Percentiles rank a stretch among this genome's conserved stretches.
Conservation (phyloP, 2,113 vertebrate species). For the Sander vitreus region DNA sequence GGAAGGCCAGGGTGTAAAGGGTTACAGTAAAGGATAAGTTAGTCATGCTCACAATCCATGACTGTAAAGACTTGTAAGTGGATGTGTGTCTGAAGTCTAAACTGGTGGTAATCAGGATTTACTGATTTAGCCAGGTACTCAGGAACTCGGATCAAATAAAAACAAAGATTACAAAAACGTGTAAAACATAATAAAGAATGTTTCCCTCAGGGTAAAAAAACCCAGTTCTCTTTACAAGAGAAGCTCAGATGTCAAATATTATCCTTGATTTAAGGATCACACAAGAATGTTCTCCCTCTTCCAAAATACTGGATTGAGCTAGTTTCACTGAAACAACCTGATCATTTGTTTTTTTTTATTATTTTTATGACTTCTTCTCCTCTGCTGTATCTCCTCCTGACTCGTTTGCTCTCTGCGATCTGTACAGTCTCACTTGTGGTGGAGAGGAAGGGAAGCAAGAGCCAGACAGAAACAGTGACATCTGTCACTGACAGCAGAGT, state of each 20-base stretch:
- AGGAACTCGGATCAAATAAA: slow-evolving; percentile 1
- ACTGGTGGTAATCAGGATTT: not conserved
- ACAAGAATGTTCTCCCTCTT: slow-evolving; percentile 21
- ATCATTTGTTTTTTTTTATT: slow-evolving; percentile 37
- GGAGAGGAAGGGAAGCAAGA: slow-evolving; percentile 44
- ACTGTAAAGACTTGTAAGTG: slow-evolving; percentile 22
- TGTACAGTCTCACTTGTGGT: slow-evolving; percentile 37
- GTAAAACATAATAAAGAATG: slow-evolving; percentile 8
- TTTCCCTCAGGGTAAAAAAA: not conserved
- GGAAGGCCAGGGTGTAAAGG: not conserved
- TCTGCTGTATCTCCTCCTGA: slow-evolving; percentile 33
- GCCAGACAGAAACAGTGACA: slow-evolving; percentile 62
- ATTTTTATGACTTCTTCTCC: slow-evolving; percentile 29
- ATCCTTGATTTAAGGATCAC: slow-evolving; percentile 55
- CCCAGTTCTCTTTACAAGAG: slow-evolving; percentile 4
- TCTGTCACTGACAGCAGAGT: slow-evolving; percentile 67
- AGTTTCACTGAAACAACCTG: slow-evolving; percentile 50
- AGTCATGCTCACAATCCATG: slow-evolving; percentile 6
- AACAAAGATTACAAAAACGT: slow-evolving; percentile 5
- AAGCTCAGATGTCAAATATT: slow-evolving; percentile 26
- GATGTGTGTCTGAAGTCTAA: not conserved
- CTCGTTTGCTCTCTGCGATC: slow-evolving; percentile 28
- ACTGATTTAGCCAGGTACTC: slow-evolving; percentile 15
- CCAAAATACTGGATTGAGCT: slow-evolving; percentile 19
- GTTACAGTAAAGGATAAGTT: slow-evolving; percentile 18